These are phyloP conservation scores for Agonopterix alstromeriana DNA, from an alignment of 2,888 invertebrate species.

Conservation along the genomic window DNA sequence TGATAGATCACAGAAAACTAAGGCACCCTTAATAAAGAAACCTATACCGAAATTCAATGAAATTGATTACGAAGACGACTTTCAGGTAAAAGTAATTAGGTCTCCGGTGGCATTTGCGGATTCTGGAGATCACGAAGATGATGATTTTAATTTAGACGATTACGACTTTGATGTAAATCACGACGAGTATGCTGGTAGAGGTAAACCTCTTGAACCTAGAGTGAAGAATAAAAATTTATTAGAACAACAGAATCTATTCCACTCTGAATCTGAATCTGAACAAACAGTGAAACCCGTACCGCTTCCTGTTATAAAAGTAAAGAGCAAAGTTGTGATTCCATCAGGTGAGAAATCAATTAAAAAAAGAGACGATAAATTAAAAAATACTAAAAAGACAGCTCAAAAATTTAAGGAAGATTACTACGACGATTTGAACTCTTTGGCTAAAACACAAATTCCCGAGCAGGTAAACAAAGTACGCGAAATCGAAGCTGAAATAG, in stretches of 20 bases:
- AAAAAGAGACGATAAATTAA: conserved; percentile 19
- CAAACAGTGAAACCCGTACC: conserved; percentile 9
- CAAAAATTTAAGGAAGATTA: conserved; percentile 31
- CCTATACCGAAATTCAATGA: conserved; percentile 56
- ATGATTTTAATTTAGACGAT: conserved; percentile 58
- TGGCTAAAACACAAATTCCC: conserved; percentile 16
- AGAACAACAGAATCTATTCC: background rate
- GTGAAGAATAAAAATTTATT: conserved; percentile 6
- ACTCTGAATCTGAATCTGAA: background rate
- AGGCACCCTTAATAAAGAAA: conserved; percentile 39
- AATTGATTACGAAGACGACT: conserved; percentile 46
- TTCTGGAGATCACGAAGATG: conserved; percentile 55
- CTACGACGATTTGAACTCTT: conserved; percentile 46
- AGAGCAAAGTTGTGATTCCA: conserved; percentile 18
- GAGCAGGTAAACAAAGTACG: conserved; percentile 13
- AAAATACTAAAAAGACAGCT: conserved; percentile 18
- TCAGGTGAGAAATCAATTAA: conserved; percentile 5
- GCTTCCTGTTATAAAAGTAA: conserved; percentile 17
- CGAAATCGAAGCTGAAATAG: conserved; percentile 25
- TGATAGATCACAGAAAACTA: background rate
- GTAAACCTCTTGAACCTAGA: conserved; percentile 45
- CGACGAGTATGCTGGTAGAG: conserved; percentile 49
- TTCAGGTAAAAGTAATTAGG: conserved; percentile 34
- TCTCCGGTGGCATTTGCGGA: conserved; percentile 26
- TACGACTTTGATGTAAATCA: conserved; percentile 63